Evolutionary conservation across 2,888 invertebrate genomes (phyloP).

Genomic region (Eupithecia vulgata): DNA sequence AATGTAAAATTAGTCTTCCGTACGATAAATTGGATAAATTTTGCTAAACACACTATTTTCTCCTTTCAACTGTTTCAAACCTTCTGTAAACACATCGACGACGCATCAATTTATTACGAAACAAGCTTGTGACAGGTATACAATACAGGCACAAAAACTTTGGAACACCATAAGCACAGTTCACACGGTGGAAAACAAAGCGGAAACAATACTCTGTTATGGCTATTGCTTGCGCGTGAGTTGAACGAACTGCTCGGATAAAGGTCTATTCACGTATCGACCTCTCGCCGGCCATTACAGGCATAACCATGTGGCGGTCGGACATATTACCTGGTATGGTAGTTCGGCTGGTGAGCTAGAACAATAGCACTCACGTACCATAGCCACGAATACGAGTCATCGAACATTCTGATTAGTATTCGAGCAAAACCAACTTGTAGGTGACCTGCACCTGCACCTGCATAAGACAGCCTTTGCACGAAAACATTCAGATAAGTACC

Average conservation of each 20-base stretch:
- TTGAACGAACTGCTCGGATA: constrained; percentile 25
- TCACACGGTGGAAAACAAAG: constrained; percentile 32
- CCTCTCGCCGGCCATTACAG: not conserved
- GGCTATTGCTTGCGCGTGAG: constrained; percentile 23
- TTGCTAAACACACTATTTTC: too few species aligned
- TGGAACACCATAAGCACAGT: constrained; percentile 23
- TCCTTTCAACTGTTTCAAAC: too few species aligned
- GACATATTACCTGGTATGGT: not conserved
- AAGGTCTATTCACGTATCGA: constrained; percentile 28
- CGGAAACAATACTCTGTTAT: constrained; percentile 37
- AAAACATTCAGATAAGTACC: too few species aligned
- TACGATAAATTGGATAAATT: too few species aligned
- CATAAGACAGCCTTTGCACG: too few species aligned
- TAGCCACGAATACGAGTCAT: too few species aligned
- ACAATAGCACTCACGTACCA: not conserved
- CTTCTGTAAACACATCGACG: not conserved
- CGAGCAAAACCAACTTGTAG: too few species aligned
- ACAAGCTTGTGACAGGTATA: not conserved
- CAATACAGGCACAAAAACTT: constrained; percentile 12
- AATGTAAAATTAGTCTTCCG: not conserved
- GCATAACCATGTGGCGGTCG: not conserved
- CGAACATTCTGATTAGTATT: too few species aligned
- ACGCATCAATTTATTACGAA: not conserved
- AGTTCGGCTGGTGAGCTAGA: not conserved
- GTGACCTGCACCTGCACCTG: too few species aligned